These are phyloP conservation scores for Uloborus diversus DNA, from an alignment of 1,140 invertebrate genomes.

Conservation along the genomic window DNA sequence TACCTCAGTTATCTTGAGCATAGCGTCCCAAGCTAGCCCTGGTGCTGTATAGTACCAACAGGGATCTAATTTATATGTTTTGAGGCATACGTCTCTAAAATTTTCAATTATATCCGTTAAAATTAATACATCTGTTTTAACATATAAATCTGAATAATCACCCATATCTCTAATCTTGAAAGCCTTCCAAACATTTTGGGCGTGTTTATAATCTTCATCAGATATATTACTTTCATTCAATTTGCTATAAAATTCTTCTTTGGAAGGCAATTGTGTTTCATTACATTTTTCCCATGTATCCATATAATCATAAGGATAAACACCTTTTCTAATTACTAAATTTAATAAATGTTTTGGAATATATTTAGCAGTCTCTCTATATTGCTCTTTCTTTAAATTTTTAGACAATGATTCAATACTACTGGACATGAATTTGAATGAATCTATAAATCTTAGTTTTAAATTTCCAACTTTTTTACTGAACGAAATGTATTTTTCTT, in stretches of 20 bases:
- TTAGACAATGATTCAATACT: neutral
- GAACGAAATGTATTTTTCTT: slow-evolving; percentile 5
- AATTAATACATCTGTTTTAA: slow-evolving; percentile 58
- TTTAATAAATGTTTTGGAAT: neutral
- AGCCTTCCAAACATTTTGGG: slow-evolving; percentile 58
- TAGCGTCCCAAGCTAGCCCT: slow-evolving; percentile 5
- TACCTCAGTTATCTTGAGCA: slow-evolving; percentile 1
- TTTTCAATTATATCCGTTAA: slow-evolving; percentile 60
- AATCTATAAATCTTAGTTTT: slow-evolving; percentile 14
- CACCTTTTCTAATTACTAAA: neutral
- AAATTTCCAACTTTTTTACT: neutral
- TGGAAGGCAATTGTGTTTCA: neutral
- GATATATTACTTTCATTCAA: neutral
- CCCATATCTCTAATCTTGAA: slow-evolving; percentile 59
- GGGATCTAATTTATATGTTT: slow-evolving; percentile 25
- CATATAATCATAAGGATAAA: slow-evolving; percentile 12
- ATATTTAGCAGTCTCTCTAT: neutral
- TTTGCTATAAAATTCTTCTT: slow-evolving; percentile 1
- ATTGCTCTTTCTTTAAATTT: neutral
- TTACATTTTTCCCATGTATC: neutral
- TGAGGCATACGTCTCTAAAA: slow-evolving; percentile 58
- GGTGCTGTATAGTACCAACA: slow-evolving; percentile 26
- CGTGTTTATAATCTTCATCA: slow-evolving; percentile 11
- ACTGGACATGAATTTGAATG: neutral
- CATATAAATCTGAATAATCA: slow-evolving; percentile 60